Evolutionary conservation across 1,140 invertebrate species (phyloP), one percentile per base, ranked within the genome.

Genomic region (Carposina sasakii): DNA sequence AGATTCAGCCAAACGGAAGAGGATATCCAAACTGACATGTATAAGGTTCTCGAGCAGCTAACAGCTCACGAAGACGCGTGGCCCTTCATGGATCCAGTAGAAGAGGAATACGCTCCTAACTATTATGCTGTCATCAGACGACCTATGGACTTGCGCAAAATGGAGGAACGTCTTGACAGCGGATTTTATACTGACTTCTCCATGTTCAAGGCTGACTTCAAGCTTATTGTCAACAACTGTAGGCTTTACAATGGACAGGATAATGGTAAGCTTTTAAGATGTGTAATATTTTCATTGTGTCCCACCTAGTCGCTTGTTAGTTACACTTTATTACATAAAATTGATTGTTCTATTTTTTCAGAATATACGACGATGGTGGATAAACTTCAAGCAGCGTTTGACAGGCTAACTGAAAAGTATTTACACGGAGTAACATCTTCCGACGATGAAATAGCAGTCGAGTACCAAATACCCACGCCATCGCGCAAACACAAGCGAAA

Each of bases 151-250:
- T 84, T 97, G 28, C 89, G 90, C 34, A 91, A 91, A 57, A 97
- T 98, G 91, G 95, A 97, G 73, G 92, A 94, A 54, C 92, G 94
- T 59, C 82, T 97, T 12, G 93, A 95, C 65, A 88, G 87, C 59
- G 92, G 93, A 20, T 89, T 90, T 49, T 97, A 98, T 67, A 89
- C 90, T 21, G 91, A 89, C 52, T 90, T 93, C 54, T 88, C 87
- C 31, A 91, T 94, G 84, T 96, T 97, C 77, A 91, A 92, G 68
- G 88, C 88, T 2, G 96, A 97, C 82, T 96, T 97, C 81, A 90
- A 92, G 60, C 88, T 96, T 30, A 97, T 97, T 67, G 92, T 97
- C 9, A 93, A 96, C 59, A 98, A 98, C 77, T 97, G 95, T 77
- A 87, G 91, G 51, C 87, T 95, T 39, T 98, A 96, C 69, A 97